Evolutionary conservation across 2,113 vertebrate species (phyloP), one percentile per base, ranked within the genome.

Genomic region (Prolemur simus): DNA sequence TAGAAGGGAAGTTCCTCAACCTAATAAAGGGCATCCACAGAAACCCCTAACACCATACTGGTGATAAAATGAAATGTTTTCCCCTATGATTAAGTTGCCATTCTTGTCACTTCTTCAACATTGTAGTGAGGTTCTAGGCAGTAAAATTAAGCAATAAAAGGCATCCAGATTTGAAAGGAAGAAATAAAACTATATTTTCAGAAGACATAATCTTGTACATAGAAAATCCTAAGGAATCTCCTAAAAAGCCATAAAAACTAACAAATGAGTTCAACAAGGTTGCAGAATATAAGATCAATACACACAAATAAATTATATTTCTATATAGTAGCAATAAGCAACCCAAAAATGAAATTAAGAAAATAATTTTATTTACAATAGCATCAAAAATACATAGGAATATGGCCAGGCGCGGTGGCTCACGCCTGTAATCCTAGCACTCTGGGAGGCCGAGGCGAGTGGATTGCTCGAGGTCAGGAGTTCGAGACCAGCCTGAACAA

Each of bases 51-150:
- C 37, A 69, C 21, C 58, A 77, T 39, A 21, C 25, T 83, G 27
- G 12, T 17, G 56, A 80, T 49, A 94, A 90, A 64, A 20, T 89
- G 69, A 95, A 96, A 58, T 87, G 49, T 17, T 93, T 74, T n/a
- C 25, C 14, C 20, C 63, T 90, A 56, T 7, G 37, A 89, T 25
- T 63, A 89, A 96, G n/a, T 54, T 23, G 52, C 68, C 68, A 89
- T 52, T 84, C 47, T 95, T 66, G 74, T 8, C 76, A 82, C 20
- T 77, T 88, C 69, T 94, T 87, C 23, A 76, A 91, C n/a, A 54
- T 39, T 63, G 32, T 60, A 56, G 13, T 77, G 25, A 89, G n/a
- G 39, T 76, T 93, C 58, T 63, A 71, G 23, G 42, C 29, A 83
- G 58, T 60, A 56, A 32, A 94, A 81, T 87, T 94, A 66, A 34